Base-by-base conservation (phyloP, 2,113 vertebrate genomes). In the Lates calcarifer region DNA sequence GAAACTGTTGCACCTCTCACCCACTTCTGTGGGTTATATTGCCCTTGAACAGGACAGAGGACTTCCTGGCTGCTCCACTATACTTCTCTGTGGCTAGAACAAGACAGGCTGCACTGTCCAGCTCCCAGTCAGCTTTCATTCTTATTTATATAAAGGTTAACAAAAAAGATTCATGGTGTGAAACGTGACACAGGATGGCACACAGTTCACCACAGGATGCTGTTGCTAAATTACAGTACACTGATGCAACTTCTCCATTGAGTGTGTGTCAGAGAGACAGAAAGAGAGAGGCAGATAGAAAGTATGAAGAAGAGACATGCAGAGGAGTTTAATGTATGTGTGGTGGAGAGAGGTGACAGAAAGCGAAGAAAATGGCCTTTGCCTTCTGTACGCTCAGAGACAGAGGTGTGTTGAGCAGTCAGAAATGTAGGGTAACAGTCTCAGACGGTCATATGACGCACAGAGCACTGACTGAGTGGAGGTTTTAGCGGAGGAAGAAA, bases 211-310 rank as follows among this genome's bases (percentile, higher is more conserved):
- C 72, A 75, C 84, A 87, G 79, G 80, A 86, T 78, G 76, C 51
- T 53, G 57, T 83, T 86, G 80, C 86, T 77, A 63, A 77, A 74
- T 58, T 63, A 20, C 1, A n/a, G 43, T 76, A 45, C 73, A 55
- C 66, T 78, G 75, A 75, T 81, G 90, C 86, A 92, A 83, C 75
- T 47, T 61, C 35, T 89, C 75, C 70, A 53, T 24, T 5, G 31
- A 22, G 43, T 33, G 43, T 55, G 37, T 82, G 35, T 79, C 64
- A 69, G 13, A 26, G 22, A 43, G 51, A 55, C 10, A 55, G 51
- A 55, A 6, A 47, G 43, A 18, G 43, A 65, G 77, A 65, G 31
- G 55, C 13, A 45, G 58, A n/a, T 3, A 15, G 1, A 15, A 56
- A 58, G 43, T 43, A 20, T 26, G 68, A 69, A 51, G 7, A 56